phyloP scores from a whole-genome alignment of 2,113 vertebrate species.

The Passer domesticus region DNA sequence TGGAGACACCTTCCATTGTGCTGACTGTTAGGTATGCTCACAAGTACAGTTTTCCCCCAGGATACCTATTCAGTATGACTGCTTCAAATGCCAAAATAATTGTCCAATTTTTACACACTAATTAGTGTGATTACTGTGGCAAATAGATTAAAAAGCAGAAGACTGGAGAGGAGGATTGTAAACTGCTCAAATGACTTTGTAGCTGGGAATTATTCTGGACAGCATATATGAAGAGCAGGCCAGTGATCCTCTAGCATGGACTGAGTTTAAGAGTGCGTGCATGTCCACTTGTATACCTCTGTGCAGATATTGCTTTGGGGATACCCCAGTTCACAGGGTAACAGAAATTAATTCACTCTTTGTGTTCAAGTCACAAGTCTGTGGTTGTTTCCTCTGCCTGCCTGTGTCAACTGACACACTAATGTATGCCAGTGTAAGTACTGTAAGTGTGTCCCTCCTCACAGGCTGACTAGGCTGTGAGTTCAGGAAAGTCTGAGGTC shows the following conservation, averaged over 20 bases:
- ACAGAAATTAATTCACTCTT: background rate
- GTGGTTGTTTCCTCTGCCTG: background rate
- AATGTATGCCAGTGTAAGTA: background rate
- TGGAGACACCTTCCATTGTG: background rate
- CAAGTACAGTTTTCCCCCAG: background rate
- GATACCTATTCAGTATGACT: background rate
- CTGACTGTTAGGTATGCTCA: background rate
- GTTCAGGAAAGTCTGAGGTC: background rate
- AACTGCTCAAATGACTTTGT: background rate
- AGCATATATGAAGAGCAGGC: background rate
- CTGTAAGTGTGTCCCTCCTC: background rate
- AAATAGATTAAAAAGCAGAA: background rate
- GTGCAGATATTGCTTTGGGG: background rate
- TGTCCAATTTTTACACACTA: background rate
- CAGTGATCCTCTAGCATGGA: background rate
- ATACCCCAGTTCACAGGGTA: fast-evolving
- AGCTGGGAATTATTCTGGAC: background rate
- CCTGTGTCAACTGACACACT: background rate
- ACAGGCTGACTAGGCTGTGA: background rate
- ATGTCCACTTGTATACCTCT: background rate
- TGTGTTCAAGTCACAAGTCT: background rate
- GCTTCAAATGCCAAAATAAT: background rate
- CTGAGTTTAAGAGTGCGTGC: background rate
- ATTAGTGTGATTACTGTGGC: background rate
- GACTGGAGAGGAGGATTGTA: background rate